Conservation (phyloP, 2,888 invertebrate species). For the Tipula confusa region DNA sequence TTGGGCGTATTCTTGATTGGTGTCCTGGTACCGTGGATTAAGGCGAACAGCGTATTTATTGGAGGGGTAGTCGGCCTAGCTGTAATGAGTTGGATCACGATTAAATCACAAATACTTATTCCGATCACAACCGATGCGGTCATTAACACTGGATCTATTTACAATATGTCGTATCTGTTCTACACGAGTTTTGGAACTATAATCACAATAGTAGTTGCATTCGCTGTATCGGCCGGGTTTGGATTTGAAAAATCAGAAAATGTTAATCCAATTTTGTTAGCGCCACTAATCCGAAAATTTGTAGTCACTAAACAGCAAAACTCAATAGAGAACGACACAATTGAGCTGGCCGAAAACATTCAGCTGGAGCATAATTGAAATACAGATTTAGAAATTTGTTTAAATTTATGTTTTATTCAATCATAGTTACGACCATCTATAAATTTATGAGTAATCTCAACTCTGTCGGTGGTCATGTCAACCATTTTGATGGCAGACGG, state of each 20-base stretch:
- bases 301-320: background rate
- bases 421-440: background rate
- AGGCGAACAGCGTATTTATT: background rate
- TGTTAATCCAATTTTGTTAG: background rate
- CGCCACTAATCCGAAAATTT: background rate
- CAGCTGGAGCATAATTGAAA: background rate
- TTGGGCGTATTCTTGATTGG: background rate
- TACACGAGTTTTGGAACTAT: background rate
- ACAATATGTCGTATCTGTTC: background rate
- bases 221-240: background rate
- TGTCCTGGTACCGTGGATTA: constrained; percentile 21
- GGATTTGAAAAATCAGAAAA: background rate
- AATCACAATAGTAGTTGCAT: background rate
- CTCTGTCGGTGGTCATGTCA: background rate
- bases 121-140: background rate
- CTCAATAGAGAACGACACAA: background rate
- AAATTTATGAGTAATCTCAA: background rate
- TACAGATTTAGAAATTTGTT: background rate
- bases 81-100: background rate
- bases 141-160: background rate
- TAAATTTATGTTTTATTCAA: background rate
- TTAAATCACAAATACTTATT: background rate
- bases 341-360: background rate
- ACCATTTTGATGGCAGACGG: background rate
- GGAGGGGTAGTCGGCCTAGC: background rate